These are phyloP conservation scores for Gymnoscopelus braueri DNA, from an alignment of 2,797 vertebrate species.

Conservation along the genomic window DNA sequence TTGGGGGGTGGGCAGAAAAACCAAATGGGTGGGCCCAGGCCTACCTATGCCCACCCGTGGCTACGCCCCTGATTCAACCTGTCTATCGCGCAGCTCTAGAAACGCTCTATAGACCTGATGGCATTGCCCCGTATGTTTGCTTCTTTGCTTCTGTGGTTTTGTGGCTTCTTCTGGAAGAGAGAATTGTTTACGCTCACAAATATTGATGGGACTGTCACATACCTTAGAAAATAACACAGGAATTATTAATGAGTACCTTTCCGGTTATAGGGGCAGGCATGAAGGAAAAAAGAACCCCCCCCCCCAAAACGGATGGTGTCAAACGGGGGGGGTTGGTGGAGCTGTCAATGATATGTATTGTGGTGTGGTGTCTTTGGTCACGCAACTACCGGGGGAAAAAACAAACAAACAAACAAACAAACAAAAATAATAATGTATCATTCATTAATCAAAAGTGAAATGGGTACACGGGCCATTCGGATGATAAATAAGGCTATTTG, in stretches of 20 bases:
- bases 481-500: not conserved
- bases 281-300: not conserved
- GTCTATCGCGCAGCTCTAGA: slow-evolving; percentile 27
- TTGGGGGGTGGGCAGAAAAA: no score
- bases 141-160: slow-evolving; percentile 23
- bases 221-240: slow-evolving; percentile 2
- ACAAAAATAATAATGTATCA: not conserved
- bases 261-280: slow-evolving; percentile 57
- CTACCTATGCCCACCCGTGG: no score
- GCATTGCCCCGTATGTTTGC: slow-evolving; percentile 42
- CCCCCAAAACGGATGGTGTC: slow-evolving; percentile 41
- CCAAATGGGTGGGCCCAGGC: no score
- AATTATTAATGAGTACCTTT: slow-evolving; percentile 44
- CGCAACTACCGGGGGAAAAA: not conserved
- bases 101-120: slow-evolving; percentile 22
- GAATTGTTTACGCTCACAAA: slow-evolving; percentile 26
- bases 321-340: slow-evolving; percentile 18
- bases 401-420: slow-evolving; percentile 6
- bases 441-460: slow-evolving; percentile 19
- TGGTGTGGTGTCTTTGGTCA: slow-evolving; percentile 26
- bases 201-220: slow-evolving; percentile 58
- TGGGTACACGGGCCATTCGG: slow-evolving; percentile 32
- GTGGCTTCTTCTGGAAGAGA: slow-evolving; percentile 13
- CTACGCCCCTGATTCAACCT: no score
- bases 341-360: slow-evolving; percentile 36